These are phyloP conservation scores for Echinometra lucunter DNA, from an alignment of 53 echinoderm and acorn worm species.

Conservation along the genomic window DNA sequence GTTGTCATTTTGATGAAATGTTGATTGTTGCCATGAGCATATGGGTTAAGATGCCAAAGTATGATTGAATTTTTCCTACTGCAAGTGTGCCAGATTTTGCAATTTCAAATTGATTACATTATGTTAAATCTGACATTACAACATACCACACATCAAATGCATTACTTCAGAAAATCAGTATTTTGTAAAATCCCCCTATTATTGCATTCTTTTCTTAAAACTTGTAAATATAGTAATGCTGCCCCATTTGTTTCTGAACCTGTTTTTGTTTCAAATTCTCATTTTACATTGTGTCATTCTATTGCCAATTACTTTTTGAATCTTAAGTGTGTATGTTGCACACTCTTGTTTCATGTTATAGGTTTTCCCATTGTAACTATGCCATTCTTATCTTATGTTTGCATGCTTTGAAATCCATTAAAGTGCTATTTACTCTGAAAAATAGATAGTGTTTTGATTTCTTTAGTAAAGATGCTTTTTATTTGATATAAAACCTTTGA, in stretches of 20 bases:
- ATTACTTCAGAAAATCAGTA: background rate
- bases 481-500: background rate
- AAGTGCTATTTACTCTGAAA: conserved; percentile 67
- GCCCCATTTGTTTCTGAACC: background rate
- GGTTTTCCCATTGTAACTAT: conserved; percentile 67
- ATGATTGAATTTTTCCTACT: background rate
- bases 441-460: background rate
- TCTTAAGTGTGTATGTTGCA: conserved; percentile 40
- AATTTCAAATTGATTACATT: background rate
- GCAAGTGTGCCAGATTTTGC: background rate
- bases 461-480: background rate
- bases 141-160: background rate
- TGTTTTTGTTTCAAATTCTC: background rate
- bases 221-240: conserved; percentile 55
- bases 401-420: conserved; percentile 69
- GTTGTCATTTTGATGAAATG: background rate
- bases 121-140: background rate
- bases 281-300: conserved; percentile 29
- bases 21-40: background rate
- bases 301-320: background rate
- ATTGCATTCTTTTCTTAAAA: background rate
- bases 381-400: conserved; percentile 67
- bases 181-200: background rate
- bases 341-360: conserved; percentile 27
- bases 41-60: background rate